Conservation (phyloP, 2,113 vertebrate species). For the Campylomormyrus numenius region DNA sequence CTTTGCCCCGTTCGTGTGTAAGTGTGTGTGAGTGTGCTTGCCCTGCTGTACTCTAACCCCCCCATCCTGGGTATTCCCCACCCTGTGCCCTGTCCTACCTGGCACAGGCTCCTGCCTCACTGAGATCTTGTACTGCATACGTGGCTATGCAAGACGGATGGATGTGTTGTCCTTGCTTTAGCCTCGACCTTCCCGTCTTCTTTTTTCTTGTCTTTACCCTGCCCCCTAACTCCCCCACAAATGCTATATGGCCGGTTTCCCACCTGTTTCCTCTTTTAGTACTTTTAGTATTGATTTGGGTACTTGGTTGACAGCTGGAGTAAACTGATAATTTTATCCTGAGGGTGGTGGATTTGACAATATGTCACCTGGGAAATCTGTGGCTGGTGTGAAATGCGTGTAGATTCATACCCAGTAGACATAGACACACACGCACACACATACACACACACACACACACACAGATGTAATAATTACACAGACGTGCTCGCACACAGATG, state of each 20-base stretch:
- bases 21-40: not conserved
- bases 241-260: conserved; percentile 29
- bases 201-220: not conserved
- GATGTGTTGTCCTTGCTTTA: not conserved
- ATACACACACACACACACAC: not conserved
- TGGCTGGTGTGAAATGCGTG: conserved; percentile 8
- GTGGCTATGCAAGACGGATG: not conserved
- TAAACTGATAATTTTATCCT: conserved; percentile 41
- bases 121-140: not conserved
- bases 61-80: not conserved
- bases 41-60: not conserved
- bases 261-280: conserved; percentile 43
- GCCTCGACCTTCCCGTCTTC: conserved; percentile 13
- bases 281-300: conserved; percentile 51
- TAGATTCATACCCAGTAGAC: not conserved
- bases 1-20: not conserved
- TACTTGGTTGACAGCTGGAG: conserved; percentile 49
- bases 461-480: not conserved
- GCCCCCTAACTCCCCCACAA: conserved; percentile 8
- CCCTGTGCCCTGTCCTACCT: not conserved
- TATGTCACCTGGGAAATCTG: conserved; percentile 38
- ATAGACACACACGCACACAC: not conserved
- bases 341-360: conserved; percentile 12
- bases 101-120: not conserved
- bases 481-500: conserved; percentile 24